Evolutionary conservation across 2,888 invertebrate species (phyloP).

Genomic region (Idaea biselata): DNA sequence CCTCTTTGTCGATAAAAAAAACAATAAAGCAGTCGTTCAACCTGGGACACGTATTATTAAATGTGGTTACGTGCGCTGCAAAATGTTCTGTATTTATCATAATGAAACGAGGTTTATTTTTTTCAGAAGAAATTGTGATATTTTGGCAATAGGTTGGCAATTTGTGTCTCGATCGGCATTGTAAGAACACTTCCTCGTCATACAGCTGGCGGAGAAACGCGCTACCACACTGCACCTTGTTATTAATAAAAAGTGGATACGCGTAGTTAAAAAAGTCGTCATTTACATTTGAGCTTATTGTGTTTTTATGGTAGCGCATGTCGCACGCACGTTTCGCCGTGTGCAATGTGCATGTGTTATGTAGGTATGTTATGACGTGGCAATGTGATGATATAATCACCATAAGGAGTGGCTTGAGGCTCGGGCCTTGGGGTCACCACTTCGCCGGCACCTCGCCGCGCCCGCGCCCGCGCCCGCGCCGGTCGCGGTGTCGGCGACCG

Average conservation of each 20-base stretch:
- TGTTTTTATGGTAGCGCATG: conserved; percentile 55
- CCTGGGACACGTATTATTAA: conserved; percentile 49
- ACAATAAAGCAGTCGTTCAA: conserved; percentile 63
- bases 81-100: conserved; percentile 34
- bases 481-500: conserved; percentile 77
- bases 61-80: conserved; percentile 37
- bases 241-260: conserved; percentile 64
- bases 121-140: conserved; percentile 48
- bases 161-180: conserved; percentile 50
- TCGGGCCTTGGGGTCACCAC: neutral
- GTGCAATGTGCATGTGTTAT: conserved; percentile 39
- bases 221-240: conserved; percentile 57
- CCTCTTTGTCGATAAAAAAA: conserved; percentile 47
- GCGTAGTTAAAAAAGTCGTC: conserved; percentile 41
- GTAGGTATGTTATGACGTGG: neutral
- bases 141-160: conserved; percentile 59
- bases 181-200: conserved; percentile 62
- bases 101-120: conserved; percentile 31
- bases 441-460: conserved; percentile 29
- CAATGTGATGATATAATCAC: neutral
- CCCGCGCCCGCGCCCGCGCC: conserved; percentile 48
- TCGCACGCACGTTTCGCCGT: conserved; percentile 43
- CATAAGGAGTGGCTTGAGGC: neutral
- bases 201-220: conserved; percentile 70
- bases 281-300: conserved; percentile 59